Evolutionary conservation across 2,888 invertebrate species (phyloP).

Genomic region (Dorcus hopei): DNA sequence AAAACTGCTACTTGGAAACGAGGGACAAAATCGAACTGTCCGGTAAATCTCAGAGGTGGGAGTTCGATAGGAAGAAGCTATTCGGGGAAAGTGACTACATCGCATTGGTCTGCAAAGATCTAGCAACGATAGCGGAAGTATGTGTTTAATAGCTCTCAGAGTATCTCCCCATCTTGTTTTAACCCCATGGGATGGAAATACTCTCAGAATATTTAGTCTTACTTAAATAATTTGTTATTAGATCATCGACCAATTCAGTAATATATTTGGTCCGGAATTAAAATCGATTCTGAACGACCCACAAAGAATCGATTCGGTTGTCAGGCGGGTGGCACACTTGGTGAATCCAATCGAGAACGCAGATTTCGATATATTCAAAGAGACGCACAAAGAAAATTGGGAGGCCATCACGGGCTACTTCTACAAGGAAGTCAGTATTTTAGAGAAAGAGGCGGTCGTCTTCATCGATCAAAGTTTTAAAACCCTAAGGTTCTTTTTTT

Average conservation of each 20-base stretch:
- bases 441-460: conserved; percentile 78
- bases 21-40: conserved; percentile 82
- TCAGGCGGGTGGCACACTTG: conserved; percentile 74
- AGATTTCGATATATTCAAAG: conserved; percentile 80
- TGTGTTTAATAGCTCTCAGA: conserved; percentile 6
- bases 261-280: conserved; percentile 82
- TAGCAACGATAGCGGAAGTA: conserved; percentile 75
- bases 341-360: conserved; percentile 72
- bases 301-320: conserved; percentile 79
- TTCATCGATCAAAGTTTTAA: conserved; percentile 86
- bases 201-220: neutral
- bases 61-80: conserved; percentile 79
- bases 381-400: conserved; percentile 81
- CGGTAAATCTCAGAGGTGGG: conserved; percentile 86
- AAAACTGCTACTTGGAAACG: conserved; percentile 70
- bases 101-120: conserved; percentile 72
- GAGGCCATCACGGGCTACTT: conserved; percentile 77
- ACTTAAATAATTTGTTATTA: conserved; percentile 33
- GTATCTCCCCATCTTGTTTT: too few relatives aligned
- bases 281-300: conserved; percentile 86
- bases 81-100: conserved; percentile 87
- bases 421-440: conserved; percentile 65
- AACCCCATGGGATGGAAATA: too few relatives aligned
- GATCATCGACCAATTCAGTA: conserved; percentile 83
- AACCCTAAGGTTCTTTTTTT: conserved; percentile 57